Evolutionary conservation across 2,113 vertebrate genomes (phyloP).

Genomic region (Amphiprion percula): DNA sequence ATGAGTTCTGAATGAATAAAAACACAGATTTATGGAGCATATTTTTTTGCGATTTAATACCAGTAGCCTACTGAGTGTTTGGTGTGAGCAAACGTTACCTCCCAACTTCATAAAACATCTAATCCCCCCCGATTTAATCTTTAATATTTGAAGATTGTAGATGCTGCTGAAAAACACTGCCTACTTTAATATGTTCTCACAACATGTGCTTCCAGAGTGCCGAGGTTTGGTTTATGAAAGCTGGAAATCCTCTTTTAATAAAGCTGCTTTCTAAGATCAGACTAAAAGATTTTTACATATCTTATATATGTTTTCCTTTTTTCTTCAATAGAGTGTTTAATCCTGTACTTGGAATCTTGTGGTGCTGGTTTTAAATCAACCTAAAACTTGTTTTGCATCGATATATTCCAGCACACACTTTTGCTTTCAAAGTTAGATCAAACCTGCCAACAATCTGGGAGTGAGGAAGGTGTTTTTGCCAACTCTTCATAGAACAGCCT

Average conservation of each 20-base stretch:
- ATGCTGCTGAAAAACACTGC: conserved; percentile 41
- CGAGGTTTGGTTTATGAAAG: conserved; percentile 56
- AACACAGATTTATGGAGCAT: conserved; percentile 25
- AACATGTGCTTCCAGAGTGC: conserved; percentile 26
- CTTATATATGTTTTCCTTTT: background rate
- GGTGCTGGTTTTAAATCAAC: background rate
- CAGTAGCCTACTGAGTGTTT: conserved; percentile 16
- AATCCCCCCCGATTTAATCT: conserved; percentile 66
- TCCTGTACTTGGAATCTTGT: background rate
- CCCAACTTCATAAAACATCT: conserved; percentile 48
- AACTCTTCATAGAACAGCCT: background rate
- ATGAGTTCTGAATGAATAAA: conserved; percentile 24
- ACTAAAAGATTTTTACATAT: conserved; percentile 8
- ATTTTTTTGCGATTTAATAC: conserved; percentile 37
- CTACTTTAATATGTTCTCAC: conserved; percentile 63
- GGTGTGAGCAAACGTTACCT: conserved; percentile 26
- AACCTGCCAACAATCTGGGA: conserved; percentile 23
- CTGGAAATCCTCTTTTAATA: conserved; percentile 51
- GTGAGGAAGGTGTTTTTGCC: conserved; percentile 5
- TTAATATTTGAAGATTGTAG: conserved; percentile 61
- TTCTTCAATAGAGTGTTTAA: background rate
- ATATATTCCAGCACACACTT: conserved; percentile 8
- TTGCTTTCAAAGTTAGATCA: background rate
- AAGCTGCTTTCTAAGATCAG: conserved; percentile 38
- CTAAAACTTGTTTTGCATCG: background rate